phyloP scores from a whole-genome alignment of 2,113 vertebrate species.

The Syngnathus typhle region DNA sequence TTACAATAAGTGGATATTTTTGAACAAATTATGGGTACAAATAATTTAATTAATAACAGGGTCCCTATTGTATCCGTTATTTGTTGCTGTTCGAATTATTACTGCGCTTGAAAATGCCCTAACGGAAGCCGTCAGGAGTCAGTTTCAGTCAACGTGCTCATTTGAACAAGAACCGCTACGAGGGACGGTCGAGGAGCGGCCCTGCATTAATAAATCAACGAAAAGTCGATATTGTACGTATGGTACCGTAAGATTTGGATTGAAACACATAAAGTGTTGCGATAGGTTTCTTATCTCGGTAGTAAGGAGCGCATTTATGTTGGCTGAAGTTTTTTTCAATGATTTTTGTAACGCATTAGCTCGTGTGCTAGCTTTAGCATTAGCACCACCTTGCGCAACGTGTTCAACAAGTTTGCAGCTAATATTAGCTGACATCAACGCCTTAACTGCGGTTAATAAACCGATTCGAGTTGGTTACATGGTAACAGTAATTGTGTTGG shows the following conservation, averaged over 20 bases:
- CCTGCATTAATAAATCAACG: conserved; percentile 41
- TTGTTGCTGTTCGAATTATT: too few relatives aligned
- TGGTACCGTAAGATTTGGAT: neutral
- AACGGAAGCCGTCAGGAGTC: conserved; percentile 58
- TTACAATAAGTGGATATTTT: too few relatives aligned
- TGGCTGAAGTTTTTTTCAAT: neutral
- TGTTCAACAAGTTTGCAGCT: conserved; percentile 38
- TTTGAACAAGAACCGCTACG: conserved; percentile 62
- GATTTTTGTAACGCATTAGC: conserved; percentile 31
- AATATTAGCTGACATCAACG: neutral
- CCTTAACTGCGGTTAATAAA: neutral
- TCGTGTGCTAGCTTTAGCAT: conserved; percentile 38
- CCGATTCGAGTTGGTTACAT: neutral
- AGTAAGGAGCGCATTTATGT: neutral
- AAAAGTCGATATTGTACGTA: conserved; percentile 59
- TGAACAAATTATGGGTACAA: too few relatives aligned
- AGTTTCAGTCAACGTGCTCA: conserved; percentile 55
- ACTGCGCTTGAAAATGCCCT: neutral
- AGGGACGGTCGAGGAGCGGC: conserved; percentile 48
- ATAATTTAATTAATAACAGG: too few relatives aligned
- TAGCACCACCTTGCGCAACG: conserved; percentile 46
- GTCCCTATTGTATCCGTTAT: too few relatives aligned
- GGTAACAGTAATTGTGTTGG: neutral
- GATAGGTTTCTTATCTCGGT: neutral
- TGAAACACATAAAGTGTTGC: neutral